Conservation (phyloP, 2,797 vertebrate genomes). For the Acestrorhynchus altus region DNA sequence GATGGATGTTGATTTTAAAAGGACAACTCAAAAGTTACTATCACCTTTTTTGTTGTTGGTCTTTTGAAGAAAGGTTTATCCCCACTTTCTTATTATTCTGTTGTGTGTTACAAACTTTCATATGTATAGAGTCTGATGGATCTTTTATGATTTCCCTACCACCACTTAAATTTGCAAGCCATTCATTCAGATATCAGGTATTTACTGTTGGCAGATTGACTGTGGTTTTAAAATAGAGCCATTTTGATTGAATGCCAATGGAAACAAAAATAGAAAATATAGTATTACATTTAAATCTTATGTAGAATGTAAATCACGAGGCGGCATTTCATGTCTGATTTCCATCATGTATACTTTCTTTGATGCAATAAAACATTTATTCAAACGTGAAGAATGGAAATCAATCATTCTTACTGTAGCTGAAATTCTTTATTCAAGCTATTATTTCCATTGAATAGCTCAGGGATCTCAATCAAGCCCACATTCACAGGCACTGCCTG, state of each 20-base stretch:
- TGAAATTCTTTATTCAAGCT: background rate
- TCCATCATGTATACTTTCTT: background rate
- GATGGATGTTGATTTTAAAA: no score
- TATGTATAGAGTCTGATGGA: no score
- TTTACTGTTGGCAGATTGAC: background rate
- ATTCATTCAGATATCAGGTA: background rate
- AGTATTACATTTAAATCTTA: background rate
- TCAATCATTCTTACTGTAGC: constrained; percentile 13
- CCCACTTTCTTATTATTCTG: no score
- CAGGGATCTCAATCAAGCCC: constrained; percentile 11
- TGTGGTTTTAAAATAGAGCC: background rate
- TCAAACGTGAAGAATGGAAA: background rate
- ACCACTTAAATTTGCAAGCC: background rate
- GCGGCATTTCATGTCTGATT: background rate
- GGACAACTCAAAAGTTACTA: no score
- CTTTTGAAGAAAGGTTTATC: no score
- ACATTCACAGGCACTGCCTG: constrained; percentile 8
- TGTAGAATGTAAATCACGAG: background rate
- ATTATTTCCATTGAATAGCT: constrained; percentile 16
- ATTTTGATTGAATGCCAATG: background rate
- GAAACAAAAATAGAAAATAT: background rate
- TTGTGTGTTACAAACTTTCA: no score
- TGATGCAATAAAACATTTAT: constrained; percentile 9
- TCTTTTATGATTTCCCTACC: no score
- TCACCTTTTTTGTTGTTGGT: no score